Evolutionary conservation across 2,797 vertebrate genomes (phyloP), one percentile per base, ranked within the genome.

Genomic region (Sebastes paucispinis): DNA sequence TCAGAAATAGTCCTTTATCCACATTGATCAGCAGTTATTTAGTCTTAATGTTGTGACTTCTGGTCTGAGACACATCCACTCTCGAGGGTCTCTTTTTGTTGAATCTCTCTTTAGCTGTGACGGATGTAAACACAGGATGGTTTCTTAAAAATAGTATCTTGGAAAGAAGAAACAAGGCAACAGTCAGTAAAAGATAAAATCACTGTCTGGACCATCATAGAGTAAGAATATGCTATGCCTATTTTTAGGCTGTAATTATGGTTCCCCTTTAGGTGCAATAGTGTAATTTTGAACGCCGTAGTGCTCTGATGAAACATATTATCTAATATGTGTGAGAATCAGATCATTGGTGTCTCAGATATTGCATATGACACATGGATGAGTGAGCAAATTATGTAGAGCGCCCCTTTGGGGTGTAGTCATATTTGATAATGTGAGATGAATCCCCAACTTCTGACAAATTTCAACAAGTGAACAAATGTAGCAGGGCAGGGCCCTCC

Each of bases 1-100:
- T 85, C 83, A 85, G 86, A 92, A 87, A 84, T 82, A 88, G 79
- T 73, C 82, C 76, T 89, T 81, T 89, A 85, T 82, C 80, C 81
- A 43, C 70, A 89, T 87, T 91, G 92, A 94, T 93, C 92, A 89
- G 84, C 87, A 83, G 67, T 84, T 88, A 87, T 90, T 92, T 72
- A 81, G 82, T 80, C 79, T 59, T 77, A 78, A 87, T 81, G 86
- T 77, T 67, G 80, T 77, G 69, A 76, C 65, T 60, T 85, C 66
- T 78, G 80, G 39, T 83, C 82, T 36, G 75, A 84, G 74, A 81
- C 57, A 79, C 70, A 83, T 36, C 80, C 80, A 74, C 82, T 75
- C 75, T 88, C 22, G 3, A 55, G 73, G 39, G 54, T 87, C 54
- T 82, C 60, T 69, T 68, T 77, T 75, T 78, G 64, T 81, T 82